Base-by-base conservation (phyloP, 2,888 invertebrate species). In the Metopia argyrocephala region DNA sequence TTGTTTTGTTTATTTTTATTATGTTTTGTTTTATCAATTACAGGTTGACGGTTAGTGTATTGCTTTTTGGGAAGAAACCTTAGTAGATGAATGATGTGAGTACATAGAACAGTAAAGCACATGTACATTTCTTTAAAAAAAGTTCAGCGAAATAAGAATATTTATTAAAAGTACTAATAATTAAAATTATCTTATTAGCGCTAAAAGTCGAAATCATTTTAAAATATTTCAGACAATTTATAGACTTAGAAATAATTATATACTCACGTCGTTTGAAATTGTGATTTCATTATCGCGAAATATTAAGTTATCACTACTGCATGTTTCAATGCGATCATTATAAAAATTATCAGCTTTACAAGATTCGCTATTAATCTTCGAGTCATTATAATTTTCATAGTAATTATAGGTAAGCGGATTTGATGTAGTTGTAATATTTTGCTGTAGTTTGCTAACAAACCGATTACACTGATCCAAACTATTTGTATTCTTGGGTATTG, bases 191-290 rank as follows among this genome's bases (percentile, higher is more conserved):
- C n/a, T 45, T 4, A n/a, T 7, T 27, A 21, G 27, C 6, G 5
- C 15, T 20, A 28, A n/a, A 66, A 50, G 66, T 28, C n/a, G 38
- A 56, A 31, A 46, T 64, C 4, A 50, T 21, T 12, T 21, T 3
- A 38, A 48, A 12, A 15, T 48, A 50, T 45, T 9, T 21, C 4
- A 48, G 31, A 65, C 59, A 31, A 18, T 23, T 7, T 5, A 27
- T 73, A 45, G 46, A 79, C 84, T 83, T 85, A 84, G 61, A 66
- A 83, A 91, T 38, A 62, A 21, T 23, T 25, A 27, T 54, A 54
- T 78, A 78, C 92, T 92, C 85, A 94, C 94, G 91, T 94, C 94
- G 84, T 93, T 94, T 0, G 92, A 92, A 83, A 94, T 92, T 59
- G 94, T 93, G 64, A 92, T 90, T 86, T 93, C 92, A 57, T 88